phyloP scores from a whole-genome alignment of 2,888 invertebrate genomes.

The Patella depressa region DNA sequence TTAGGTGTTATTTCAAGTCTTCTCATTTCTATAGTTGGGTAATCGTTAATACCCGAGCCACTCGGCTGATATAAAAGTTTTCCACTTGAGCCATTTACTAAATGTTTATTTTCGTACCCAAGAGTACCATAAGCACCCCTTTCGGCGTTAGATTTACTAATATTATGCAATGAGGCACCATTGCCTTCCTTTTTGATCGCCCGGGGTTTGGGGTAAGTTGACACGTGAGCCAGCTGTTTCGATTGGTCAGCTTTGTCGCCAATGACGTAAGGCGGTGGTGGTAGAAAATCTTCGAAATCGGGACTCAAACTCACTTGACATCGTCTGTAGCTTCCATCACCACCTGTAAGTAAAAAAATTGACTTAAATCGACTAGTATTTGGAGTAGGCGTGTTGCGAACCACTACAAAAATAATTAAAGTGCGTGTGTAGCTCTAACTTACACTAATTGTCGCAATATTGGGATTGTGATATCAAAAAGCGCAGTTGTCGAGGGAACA shows the following conservation, averaged over 20 bases:
- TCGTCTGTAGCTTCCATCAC: neutral
- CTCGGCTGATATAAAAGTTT: neutral
- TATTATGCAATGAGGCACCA: constrained; percentile 1
- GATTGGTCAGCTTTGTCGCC: neutral
- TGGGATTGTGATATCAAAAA: no score
- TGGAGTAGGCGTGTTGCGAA: no score
- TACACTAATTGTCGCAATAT: no score
- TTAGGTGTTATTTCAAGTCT: neutral
- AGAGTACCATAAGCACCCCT: neutral
- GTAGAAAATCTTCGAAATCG: constrained; percentile 5
- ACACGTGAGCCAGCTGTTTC: neutral
- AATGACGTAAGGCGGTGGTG: neutral
- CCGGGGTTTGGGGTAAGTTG: neutral
- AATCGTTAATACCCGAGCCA: neutral
- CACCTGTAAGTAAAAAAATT: neutral
- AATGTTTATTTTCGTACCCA: neutral
- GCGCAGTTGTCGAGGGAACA: no score
- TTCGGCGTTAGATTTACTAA: neutral
- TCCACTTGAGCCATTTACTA: neutral
- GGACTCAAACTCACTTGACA: constrained; percentile 9
- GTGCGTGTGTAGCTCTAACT: no score
- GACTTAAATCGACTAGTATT: no score
- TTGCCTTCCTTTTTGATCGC: neutral
- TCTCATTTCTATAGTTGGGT: neutral
- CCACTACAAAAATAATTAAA: no score